Base-by-base conservation (phyloP, 2,797 vertebrate genomes). In the Chaunax sp. region DNA sequence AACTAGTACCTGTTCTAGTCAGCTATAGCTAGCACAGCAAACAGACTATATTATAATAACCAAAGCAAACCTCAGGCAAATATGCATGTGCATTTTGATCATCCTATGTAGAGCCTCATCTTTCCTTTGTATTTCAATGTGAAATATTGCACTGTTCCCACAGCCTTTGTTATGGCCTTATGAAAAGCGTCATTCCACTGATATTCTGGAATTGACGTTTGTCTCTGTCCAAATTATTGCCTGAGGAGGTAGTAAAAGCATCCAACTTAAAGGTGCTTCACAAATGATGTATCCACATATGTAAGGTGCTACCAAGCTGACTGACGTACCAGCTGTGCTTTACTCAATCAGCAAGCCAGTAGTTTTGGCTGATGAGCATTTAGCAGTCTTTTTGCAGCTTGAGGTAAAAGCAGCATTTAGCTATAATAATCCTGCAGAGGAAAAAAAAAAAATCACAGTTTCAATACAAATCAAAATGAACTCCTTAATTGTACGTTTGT, bases 121-220 rank as follows among this genome's bases (percentile, higher is more conserved):
- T 75, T 78, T 88, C 77, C 66, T 69, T 81, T 82, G 72, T 74
- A 82, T 89, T 90, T 90, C 83, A 89, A 87, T 90, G 82, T 92
- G 86, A 92, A 89, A 93, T 94, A 94, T 93, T 94, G 93, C 92
- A 94, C 92, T 80, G 78, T 83, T 91, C 90, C 92, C 90, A 75
- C 76, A 72, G 66, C 89, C 78, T 92, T 91, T 92, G 88, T 90
- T 93, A 86, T 83, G 50, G 68, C 69, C 41, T 8, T 56, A 18
- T 65, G 56, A 51, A 67, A 72, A 77, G 15, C 6, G 11, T 52
- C n/a, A 23, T 69, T 81, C 55, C 56, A 80, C 67, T 71, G 35
- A 81, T 67, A 72, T 64, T 75, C 75, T 56, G 54, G 69, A 80
- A 72, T 6, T 30, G 28, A 30, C n/a, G 9, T 35, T 11, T 9